Evolutionary conservation across 1,140 invertebrate species (phyloP).

Genomic region (Ephestia elutella): DNA sequence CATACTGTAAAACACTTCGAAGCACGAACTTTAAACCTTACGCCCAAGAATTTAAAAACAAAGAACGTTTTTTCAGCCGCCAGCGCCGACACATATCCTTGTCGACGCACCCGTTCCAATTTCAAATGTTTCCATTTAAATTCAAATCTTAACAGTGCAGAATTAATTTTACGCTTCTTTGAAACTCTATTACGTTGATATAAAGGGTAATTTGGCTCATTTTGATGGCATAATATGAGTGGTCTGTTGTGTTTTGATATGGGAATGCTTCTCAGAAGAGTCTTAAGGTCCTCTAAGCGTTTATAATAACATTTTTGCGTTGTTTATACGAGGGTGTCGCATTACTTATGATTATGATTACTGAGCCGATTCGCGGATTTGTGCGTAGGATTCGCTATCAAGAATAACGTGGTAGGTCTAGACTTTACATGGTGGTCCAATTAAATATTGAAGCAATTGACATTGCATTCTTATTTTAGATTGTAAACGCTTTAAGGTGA

Average conservation of each 20-base stretch:
- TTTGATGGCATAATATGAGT: conserved; percentile 14
- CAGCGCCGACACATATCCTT: conserved; percentile 14
- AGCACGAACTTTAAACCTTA: conserved; percentile 14
- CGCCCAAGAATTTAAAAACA: conserved; percentile 4
- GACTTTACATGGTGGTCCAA: conserved; percentile 32
- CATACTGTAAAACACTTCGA: neutral
- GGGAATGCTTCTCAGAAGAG: conserved; percentile 53
- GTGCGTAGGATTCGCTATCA: conserved; percentile 45
- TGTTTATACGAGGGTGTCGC: conserved; percentile 44
- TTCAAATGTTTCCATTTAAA: conserved; percentile 51
- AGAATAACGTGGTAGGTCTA: conserved; percentile 31
- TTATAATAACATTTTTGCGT: conserved; percentile 45
- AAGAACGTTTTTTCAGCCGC: conserved; percentile 4
- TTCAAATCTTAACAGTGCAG: conserved; percentile 47
- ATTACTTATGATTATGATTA: conserved; percentile 35
- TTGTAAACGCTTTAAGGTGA: neutral
- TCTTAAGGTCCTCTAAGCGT: conserved; percentile 42
- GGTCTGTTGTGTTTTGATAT: conserved; percentile 53
- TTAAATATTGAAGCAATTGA: neutral
- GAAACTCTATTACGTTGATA: conserved; percentile 11
- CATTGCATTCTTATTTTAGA: neutral
- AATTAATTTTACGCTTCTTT: conserved; percentile 12
- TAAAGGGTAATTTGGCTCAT: conserved; percentile 16
- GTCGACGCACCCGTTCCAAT: conserved; percentile 35
- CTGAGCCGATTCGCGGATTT: conserved; percentile 51